Percentiles rank a stretch among this genome's conserved stretches.
These are phyloP conservation scores for Stenodema calcarata DNA, from an alignment of 2,888 invertebrate species.

Conservation along the genomic window DNA sequence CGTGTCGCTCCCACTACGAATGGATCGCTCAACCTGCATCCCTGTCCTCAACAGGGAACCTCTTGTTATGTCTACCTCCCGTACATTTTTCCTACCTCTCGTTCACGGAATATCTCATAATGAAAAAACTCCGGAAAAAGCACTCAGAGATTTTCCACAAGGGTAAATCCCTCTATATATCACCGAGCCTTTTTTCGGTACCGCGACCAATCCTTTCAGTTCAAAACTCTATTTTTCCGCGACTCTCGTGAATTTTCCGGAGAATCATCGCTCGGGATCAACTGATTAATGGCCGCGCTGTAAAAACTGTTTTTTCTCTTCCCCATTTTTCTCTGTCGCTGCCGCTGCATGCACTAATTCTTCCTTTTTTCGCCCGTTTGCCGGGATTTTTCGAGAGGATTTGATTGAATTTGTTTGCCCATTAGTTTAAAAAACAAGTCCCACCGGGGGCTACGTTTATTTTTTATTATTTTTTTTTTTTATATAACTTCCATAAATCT, in stretches of 20 bases:
- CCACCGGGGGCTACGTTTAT: not conserved
- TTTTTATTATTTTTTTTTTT: not conserved
- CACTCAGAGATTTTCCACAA: not conserved
- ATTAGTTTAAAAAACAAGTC: slow-evolving; percentile 6
- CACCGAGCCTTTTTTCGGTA: not conserved
- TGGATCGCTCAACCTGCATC: not conserved
- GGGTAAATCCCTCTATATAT: not conserved
- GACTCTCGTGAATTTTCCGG: not conserved
- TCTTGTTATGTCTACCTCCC: not conserved
- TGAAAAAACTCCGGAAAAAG: not conserved
- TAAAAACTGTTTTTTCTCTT: slow-evolving; percentile 6
- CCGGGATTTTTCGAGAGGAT: not conserved
- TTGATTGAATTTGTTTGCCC: slow-evolving; percentile 10
- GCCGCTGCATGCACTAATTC: not conserved
- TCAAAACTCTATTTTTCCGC: not conserved
- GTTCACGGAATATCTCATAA: not conserved
- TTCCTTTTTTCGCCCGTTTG: not conserved
- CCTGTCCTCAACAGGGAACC: not conserved
- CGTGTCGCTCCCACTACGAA: not conserved
- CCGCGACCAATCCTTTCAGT: not conserved
- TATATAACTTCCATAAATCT: not conserved
- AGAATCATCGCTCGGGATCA: not conserved
- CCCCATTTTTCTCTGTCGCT: not conserved
- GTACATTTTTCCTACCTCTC: not conserved
- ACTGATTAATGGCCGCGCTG: not conserved